Evolutionary conservation across 1,140 invertebrate species (phyloP).

Genomic region (Hycleus phaleratus): DNA sequence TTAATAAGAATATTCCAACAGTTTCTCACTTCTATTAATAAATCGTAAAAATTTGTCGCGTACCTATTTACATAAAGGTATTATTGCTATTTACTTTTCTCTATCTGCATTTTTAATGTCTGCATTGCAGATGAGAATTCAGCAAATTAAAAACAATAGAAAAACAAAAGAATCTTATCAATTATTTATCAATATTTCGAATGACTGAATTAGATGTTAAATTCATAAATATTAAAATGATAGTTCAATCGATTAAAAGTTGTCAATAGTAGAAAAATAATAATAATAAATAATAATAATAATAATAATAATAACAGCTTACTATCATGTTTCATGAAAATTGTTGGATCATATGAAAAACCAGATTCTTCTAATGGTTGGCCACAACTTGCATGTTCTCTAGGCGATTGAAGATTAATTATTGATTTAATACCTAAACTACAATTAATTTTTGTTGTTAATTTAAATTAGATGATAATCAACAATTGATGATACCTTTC

Average conservation of each 20-base stretch:
- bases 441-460: constrained; percentile 24
- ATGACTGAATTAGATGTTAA: too few relatives aligned
- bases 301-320: constrained; percentile 40
- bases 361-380: constrained; percentile 60
- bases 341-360: constrained; percentile 68
- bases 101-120: too few relatives aligned
- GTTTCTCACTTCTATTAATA: too few relatives aligned
- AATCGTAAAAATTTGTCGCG: too few relatives aligned
- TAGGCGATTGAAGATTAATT: constrained; percentile 75
- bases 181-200: too few relatives aligned
- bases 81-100: too few relatives aligned
- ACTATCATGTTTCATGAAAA: constrained; percentile 81
- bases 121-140: not conserved
- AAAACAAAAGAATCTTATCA: not conserved
- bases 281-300: not conserved
- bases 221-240: too few relatives aligned
- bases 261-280: too few relatives aligned
- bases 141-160: not conserved
- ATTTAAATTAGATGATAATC: not conserved
- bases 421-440: constrained; percentile 74
- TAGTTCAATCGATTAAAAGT: too few relatives aligned
- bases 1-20: too few relatives aligned
- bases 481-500: constrained; percentile 48
- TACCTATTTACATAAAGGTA: too few relatives aligned
- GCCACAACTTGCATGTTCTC: constrained; percentile 79